These are phyloP conservation scores for Acanthacorydalis orientalis DNA, from an alignment of 2,888 invertebrate species.

Conservation along the genomic window DNA sequence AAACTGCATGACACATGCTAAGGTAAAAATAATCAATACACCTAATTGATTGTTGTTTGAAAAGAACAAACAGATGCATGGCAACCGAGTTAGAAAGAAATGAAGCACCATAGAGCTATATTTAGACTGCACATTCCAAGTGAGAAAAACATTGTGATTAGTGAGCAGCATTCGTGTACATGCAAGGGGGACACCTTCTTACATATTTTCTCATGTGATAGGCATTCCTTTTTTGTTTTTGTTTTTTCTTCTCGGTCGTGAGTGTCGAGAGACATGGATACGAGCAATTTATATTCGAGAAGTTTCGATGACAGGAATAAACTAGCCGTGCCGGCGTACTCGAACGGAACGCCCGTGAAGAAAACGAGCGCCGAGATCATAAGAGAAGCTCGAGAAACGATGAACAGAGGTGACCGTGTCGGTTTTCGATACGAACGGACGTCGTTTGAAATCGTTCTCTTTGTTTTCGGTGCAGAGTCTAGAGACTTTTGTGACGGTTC, in stretches of 20 bases:
- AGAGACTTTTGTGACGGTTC: conserved; percentile 21
- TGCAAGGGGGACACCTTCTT: neutral
- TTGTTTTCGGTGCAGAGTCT: conserved; percentile 15
- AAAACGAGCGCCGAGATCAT: conserved; percentile 70
- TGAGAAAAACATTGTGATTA: neutral
- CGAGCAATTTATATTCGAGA: neutral
- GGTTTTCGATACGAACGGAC: too few species aligned
- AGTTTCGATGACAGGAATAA: neutral
- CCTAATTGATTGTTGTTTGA: too few species aligned
- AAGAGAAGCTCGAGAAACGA: conserved; percentile 54
- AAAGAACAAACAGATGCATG: too few species aligned
- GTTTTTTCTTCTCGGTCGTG: neutral
- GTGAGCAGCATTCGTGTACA: neutral
- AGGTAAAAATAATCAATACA: too few species aligned
- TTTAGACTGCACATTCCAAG: too few species aligned
- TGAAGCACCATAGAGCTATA: too few species aligned
- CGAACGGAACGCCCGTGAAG: conserved; percentile 20
- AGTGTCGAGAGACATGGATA: neutral
- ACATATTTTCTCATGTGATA: neutral
- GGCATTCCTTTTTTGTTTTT: neutral
- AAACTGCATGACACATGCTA: too few species aligned
- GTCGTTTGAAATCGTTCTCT: too few species aligned
- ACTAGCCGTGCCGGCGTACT: neutral
- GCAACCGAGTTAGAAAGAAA: too few species aligned
- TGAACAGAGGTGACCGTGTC: conserved; percentile 20